Percentiles rank a stretch among this genome's conserved stretches.
Evolutionary conservation across 1,140 invertebrate genomes (phyloP).

Genomic region (Heliconius eleuchia): DNA sequence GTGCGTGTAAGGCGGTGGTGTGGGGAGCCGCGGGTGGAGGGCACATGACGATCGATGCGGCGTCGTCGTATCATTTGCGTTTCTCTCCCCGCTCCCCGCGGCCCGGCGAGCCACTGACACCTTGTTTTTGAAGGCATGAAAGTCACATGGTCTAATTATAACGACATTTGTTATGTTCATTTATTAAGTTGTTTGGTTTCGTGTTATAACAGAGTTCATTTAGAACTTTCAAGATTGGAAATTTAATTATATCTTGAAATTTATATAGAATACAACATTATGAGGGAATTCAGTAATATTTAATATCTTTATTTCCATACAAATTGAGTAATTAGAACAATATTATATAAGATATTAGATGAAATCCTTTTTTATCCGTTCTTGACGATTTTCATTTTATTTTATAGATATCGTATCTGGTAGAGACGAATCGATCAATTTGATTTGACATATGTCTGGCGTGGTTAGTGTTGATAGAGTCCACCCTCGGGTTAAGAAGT

Average conservation of each 20-base stretch:
- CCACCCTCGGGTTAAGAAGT: conserved; percentile 3
- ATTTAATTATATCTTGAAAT: background rate
- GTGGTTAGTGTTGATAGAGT: conserved; percentile 12
- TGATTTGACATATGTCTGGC: conserved; percentile 11
- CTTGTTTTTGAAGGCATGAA: conserved; percentile 50
- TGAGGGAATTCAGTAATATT: too few species aligned
- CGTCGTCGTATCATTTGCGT: conserved; percentile 75
- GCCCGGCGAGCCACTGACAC: conserved; percentile 50
- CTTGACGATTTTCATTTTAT: conserved; percentile 5
- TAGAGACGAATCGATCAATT: conserved; percentile 12
- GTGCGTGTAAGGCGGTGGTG: conserved; percentile 50
- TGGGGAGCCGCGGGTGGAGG: conserved; percentile 36
- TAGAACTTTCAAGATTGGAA: background rate
- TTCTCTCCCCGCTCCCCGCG: conserved; percentile 45
- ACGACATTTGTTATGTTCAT: conserved; percentile 1
- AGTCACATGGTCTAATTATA: conserved; percentile 43
- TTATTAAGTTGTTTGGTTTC: background rate
- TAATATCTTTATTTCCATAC: background rate
- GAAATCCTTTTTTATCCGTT: background rate
- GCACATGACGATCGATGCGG: conserved; percentile 71
- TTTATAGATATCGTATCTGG: background rate
- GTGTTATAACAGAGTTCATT: background rate
- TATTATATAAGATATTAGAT: background rate
- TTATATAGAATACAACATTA: too few species aligned
- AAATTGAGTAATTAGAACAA: background rate